phyloP scores from a whole-genome alignment of 2,113 vertebrate species.

The Plestiodon gilberti region DNA sequence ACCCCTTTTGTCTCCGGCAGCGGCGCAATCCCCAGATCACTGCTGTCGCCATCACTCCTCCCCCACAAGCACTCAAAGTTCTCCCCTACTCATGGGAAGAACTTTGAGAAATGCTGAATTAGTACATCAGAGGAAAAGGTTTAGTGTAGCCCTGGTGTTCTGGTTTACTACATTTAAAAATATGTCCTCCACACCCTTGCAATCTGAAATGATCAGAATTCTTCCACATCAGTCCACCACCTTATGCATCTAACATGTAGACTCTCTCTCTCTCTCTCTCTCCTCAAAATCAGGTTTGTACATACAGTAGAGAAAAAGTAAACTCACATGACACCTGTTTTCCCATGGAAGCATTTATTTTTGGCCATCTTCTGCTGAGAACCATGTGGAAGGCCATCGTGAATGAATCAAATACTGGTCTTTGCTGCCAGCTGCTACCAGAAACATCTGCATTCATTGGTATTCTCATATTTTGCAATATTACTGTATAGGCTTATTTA shows the following conservation, averaged over 20 bases:
- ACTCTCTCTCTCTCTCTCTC: not conserved
- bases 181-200: not conserved
- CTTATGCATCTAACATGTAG: not conserved
- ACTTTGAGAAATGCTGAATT: not conserved
- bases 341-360: not conserved
- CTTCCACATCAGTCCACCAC: not conserved
- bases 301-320: not conserved
- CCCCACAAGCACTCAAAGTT: too few species aligned
- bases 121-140: not conserved
- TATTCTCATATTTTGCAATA: not conserved
- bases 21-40: too few species aligned
- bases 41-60: too few species aligned
- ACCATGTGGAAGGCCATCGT: not conserved
- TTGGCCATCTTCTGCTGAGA: not conserved
- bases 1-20: too few species aligned
- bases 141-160: not conserved
- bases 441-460: not conserved
- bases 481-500: not conserved
- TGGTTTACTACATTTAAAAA: not conserved
- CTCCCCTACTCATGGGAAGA: too few species aligned
- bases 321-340: not conserved
- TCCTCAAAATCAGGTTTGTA: not conserved
- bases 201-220: not conserved
- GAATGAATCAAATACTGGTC: not conserved
- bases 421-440: not conserved